Conservation (phyloP, 1,140 invertebrate genomes). For the Magallana angulata region DNA sequence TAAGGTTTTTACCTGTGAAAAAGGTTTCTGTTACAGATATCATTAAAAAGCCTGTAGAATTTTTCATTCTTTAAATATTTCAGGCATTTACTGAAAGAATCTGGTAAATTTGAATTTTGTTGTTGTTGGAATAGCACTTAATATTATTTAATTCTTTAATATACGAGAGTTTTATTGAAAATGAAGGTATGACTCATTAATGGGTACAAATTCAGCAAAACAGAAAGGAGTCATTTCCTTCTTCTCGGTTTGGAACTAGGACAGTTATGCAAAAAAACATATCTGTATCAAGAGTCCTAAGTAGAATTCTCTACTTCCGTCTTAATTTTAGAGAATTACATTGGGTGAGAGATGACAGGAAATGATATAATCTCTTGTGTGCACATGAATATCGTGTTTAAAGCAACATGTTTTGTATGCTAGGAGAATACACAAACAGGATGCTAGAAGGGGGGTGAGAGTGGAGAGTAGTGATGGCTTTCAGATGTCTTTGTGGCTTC, state of each 20-base stretch:
- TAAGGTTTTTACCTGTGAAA: slow-evolving; percentile 20
- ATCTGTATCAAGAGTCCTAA: slow-evolving; percentile 31
- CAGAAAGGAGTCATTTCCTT: slow-evolving; percentile 9
- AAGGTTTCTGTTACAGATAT: slow-evolving; percentile 19
- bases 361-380: slow-evolving; percentile 27
- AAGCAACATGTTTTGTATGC: slow-evolving; percentile 22
- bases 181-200: slow-evolving; percentile 2
- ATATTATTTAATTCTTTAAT: slow-evolving; percentile 1
- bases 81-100: slow-evolving; percentile 5
- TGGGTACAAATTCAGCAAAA: slow-evolving; percentile 6
- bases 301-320: slow-evolving; percentile 32
- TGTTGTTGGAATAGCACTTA: slow-evolving; percentile 3
- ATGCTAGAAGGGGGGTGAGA: slow-evolving; percentile 11
- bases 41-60: slow-evolving; percentile 7
- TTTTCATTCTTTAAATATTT: slow-evolving; percentile 35
- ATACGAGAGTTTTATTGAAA: slow-evolving; percentile 13
- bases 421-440: slow-evolving; percentile 28
- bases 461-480: slow-evolving; percentile 1
- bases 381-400: slow-evolving; percentile 24
- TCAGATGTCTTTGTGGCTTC: slow-evolving; percentile 13
- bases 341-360: slow-evolving; percentile 32
- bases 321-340: slow-evolving; percentile 17
- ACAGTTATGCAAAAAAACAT: slow-evolving; percentile 21
- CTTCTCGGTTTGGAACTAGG: not conserved
- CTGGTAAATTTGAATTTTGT: not conserved